Conservation (phyloP, 1,140 invertebrate genomes). For the Lordiphosa clarofinis region DNA sequence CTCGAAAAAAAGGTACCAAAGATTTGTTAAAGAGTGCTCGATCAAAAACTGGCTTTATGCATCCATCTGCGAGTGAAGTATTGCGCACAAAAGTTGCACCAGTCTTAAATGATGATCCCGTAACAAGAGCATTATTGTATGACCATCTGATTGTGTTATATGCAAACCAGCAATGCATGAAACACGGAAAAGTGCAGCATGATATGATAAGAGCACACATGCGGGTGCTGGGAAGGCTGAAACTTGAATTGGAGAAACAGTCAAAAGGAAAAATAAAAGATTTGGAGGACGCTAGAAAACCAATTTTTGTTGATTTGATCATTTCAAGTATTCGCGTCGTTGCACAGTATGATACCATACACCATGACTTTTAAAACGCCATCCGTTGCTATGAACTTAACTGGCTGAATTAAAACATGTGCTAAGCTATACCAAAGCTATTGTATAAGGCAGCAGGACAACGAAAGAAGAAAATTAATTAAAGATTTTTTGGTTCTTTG, state of each 20-base stretch:
- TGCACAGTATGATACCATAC: neutral
- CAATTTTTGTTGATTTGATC: neutral
- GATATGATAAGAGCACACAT: constrained; percentile 9
- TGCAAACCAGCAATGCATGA: neutral
- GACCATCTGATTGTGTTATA: constrained; percentile 1
- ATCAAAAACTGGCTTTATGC: constrained; percentile 2
- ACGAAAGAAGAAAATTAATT: neutral
- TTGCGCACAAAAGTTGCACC: neutral
- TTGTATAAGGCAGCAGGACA: constrained; percentile 1
- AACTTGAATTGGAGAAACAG: neutral
- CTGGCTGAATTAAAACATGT: constrained; percentile 5
- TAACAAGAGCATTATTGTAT: neutral
- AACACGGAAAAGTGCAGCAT: constrained; percentile 4
- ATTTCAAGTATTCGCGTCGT: neutral
- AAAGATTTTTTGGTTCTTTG: constrained; percentile 3
- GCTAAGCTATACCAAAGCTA: neutral
- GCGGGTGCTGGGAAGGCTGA: neutral
- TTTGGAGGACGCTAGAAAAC: neutral
- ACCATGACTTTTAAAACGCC: constrained; percentile 1
- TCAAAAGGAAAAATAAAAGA: neutral
- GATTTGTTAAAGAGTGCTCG: neutral
- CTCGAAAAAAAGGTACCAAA: neutral
- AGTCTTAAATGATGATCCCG: constrained; percentile 3
- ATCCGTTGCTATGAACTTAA: constrained; percentile 2
- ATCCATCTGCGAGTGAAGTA: neutral